These are phyloP conservation scores for Heteromyza rotundicornis DNA, from an alignment of 2,888 invertebrate genomes.

Conservation along the genomic window DNA sequence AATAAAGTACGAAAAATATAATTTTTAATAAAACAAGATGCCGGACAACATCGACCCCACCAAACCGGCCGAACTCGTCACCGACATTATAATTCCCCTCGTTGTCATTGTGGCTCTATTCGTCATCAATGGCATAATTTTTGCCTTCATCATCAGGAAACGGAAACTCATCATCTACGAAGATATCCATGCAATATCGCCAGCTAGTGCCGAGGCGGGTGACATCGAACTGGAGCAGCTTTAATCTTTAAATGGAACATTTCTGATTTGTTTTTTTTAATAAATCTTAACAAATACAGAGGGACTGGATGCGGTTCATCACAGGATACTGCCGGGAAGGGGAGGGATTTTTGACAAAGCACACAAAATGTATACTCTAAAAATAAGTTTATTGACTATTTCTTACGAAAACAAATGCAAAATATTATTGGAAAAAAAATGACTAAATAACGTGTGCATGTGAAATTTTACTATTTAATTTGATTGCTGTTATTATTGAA, in stretches of 20 bases:
- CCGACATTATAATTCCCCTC: slow-evolving; percentile 46
- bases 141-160: slow-evolving; percentile 43
- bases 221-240: slow-evolving; percentile 48
- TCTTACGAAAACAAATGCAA: too few relatives aligned
- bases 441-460: too few relatives aligned
- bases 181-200: slow-evolving; percentile 9
- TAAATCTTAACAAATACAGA: slow-evolving; percentile 6
- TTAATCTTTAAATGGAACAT: slow-evolving; percentile 23
- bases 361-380: too few relatives aligned
- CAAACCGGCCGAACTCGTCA: slow-evolving; percentile 36
- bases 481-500: too few relatives aligned
- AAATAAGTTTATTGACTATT: too few relatives aligned
- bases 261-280: slow-evolving; percentile 7
- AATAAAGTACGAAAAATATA: slow-evolving; percentile 15
- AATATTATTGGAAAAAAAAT: too few relatives aligned
- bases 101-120: slow-evolving; percentile 39
- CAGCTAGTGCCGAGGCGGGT: slow-evolving; percentile 20
- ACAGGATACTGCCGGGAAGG: too few relatives aligned
- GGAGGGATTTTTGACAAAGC: too few relatives aligned
- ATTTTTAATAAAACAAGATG: not conserved
- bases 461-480: too few relatives aligned
- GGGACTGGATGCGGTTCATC: too few relatives aligned
- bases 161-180: slow-evolving; percentile 36
- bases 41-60: slow-evolving; percentile 27
- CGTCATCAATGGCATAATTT: slow-evolving; percentile 44